Evolutionary conservation across 2,888 invertebrate genomes (phyloP), one percentile per base, ranked within the genome.

Genomic region (Bedellia somnulentella): DNA sequence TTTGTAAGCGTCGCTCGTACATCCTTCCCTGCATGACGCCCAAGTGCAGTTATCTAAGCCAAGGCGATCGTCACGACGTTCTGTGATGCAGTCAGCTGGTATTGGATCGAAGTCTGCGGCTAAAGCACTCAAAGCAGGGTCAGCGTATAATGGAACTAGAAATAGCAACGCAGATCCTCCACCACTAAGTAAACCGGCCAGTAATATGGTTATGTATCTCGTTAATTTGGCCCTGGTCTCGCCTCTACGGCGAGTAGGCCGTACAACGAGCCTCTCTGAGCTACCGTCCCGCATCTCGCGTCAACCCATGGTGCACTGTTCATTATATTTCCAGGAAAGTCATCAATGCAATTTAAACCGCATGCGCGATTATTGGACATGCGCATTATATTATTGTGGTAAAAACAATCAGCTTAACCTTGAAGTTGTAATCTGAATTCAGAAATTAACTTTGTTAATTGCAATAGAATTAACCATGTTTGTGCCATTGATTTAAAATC

Each of bases 21-120:
- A 89, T 3, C 89, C 89, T 56, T 89, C 89, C 31, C 88, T 70
- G 47, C 89, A 89, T 0, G 87, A 87, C 37, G 86, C 87, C 86
- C 87, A 87, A 3, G 86, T 84, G 59, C 89, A 89, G 61, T 88
- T 87, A 51, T 85, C 85, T 30, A 89, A 62, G 8, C 88, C 89
- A 32, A 81, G 77, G 34, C 86, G 71, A 39, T 87, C 86, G 48
- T 87, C 87, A 6, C 83, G 75, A 22, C 85, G 66, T 18, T 83
- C 80, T 1, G 88, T 88, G 15, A 85, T 77, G 58, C 89, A 88
- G 34, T 82, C 81, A 6, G 86, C 87, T 21, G 88, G 87, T 38
- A 81, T 73, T 8, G 86, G 81, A 37, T 85, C 83, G 58, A 89
- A 89, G 58, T 89, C 87, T 31, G 88, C 85, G 13, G 83, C 83